Conservation (phyloP, 2,888 invertebrate genomes). For the Andrena trimmerana region DNA sequence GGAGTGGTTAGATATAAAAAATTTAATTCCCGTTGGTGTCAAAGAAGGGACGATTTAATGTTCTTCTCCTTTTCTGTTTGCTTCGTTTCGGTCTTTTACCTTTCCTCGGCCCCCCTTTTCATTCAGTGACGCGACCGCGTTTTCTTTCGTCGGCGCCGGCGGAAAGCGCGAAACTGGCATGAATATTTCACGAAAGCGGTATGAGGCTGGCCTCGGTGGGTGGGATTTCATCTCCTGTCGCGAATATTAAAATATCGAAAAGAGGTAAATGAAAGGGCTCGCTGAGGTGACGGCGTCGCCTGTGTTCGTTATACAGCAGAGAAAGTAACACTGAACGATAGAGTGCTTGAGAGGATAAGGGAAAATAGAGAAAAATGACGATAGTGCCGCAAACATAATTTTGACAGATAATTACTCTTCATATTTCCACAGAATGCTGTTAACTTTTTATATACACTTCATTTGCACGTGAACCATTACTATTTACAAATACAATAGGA, state of each 20-base stretch:
- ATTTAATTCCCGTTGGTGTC: conserved; percentile 40
- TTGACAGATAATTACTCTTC: no score
- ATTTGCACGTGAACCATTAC: no score
- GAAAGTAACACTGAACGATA: conserved; percentile 2
- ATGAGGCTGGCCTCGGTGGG: conserved; percentile 31
- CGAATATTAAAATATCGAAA: conserved; percentile 81
- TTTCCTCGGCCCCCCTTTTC: conserved; percentile 9
- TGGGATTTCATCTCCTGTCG: conserved; percentile 71
- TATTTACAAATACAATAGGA: no score
- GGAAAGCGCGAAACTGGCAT: conserved; percentile 68
- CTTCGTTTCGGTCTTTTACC: not conserved
- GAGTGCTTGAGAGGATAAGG: conserved; percentile 4
- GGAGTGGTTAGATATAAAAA: conserved; percentile 30
- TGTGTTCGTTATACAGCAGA: conserved; percentile 10
- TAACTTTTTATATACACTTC: no score
- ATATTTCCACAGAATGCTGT: no score
- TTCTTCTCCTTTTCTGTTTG: conserved; percentile 9
- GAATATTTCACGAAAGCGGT: conserved; percentile 77
- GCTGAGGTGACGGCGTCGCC: conserved; percentile 30
- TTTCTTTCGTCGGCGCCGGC: conserved; percentile 45
- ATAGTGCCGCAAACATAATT: not conserved
- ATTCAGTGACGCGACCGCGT: conserved; percentile 25
- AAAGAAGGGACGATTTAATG: conserved; percentile 40
- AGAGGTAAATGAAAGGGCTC: conserved; percentile 72
- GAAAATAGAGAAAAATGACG: not conserved